Conservation (phyloP, 2,113 vertebrate genomes). For the Myocastor coypus region DNA sequence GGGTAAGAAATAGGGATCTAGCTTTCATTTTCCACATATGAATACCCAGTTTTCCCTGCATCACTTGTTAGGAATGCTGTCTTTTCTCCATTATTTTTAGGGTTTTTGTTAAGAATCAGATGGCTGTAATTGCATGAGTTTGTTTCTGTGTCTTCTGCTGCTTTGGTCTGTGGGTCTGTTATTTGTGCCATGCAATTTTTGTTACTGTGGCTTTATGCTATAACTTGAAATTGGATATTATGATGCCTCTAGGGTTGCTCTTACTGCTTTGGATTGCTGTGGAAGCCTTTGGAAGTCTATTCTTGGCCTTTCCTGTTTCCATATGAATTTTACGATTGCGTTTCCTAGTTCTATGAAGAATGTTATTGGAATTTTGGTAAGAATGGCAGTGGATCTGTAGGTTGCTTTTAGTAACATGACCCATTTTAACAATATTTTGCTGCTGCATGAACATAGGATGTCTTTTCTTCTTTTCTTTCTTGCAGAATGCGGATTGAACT, state of each 20-base stretch:
- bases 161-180: not conserved
- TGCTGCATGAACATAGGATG: not conserved
- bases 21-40: not conserved
- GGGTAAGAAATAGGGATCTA: not conserved
- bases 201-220: not conserved
- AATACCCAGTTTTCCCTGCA: not conserved
- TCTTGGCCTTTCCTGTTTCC: not conserved
- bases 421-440: not conserved
- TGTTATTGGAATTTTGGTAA: not conserved
- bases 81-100: not conserved
- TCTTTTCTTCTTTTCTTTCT: not conserved
- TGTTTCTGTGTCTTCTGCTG: not conserved
- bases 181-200: not conserved
- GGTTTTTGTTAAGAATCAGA: not conserved
- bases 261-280: not conserved
- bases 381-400: not conserved
- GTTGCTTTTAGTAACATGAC: not conserved
- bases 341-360: not conserved
- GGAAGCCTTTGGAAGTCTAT: too few species aligned
- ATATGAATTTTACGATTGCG: not conserved
- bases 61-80: not conserved
- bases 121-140: not conserved
- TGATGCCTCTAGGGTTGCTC: not conserved
- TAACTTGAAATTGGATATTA: not conserved
- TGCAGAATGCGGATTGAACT: too few species aligned